Percentiles rank a stretch among this genome's conserved stretches.
These are phyloP conservation scores for Lepus timidus DNA, from an alignment of 2,113 vertebrate genomes.

Conservation along the genomic window DNA sequence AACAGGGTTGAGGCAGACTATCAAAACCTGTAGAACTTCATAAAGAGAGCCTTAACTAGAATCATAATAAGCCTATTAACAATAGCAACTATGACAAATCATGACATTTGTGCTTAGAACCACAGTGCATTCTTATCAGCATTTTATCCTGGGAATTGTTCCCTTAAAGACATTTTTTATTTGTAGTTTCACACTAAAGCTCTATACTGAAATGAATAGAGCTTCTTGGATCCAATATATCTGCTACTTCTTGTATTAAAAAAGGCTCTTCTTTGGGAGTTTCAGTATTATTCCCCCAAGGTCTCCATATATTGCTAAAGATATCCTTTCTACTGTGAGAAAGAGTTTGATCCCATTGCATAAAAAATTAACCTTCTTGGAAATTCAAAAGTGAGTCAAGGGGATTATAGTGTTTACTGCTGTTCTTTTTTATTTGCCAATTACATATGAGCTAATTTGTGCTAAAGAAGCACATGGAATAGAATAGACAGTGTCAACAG, in stretches of 20 bases:
- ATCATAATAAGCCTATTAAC: neutral
- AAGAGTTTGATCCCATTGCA: neutral
- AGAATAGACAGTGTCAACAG: neutral
- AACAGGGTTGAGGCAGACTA: neutral
- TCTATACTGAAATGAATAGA: neutral
- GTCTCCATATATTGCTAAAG: conserved; percentile 5
- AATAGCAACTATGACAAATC: neutral
- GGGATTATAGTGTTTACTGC: neutral
- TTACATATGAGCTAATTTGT: neutral
- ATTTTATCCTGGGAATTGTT: neutral
- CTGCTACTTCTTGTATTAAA: neutral
- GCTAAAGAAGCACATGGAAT: neutral
- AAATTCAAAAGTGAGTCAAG: conserved; percentile 6
- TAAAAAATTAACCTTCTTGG: neutral
- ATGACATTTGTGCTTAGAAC: neutral
- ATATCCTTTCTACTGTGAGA: conserved; percentile 8
- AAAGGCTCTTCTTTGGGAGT: neutral
- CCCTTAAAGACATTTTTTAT: neutral
- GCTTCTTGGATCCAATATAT: neutral
- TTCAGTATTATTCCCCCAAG: neutral
- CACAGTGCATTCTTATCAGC: neutral
- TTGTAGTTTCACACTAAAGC: neutral
- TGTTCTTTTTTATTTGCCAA: neutral
- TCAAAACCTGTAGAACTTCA: neutral
- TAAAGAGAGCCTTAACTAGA: neutral